A percentile compares a stretch with the other conserved stretches of the same genome.
Conservation (phyloP, 2,797 vertebrate genomes). For the Rhincodon typus region DNA sequence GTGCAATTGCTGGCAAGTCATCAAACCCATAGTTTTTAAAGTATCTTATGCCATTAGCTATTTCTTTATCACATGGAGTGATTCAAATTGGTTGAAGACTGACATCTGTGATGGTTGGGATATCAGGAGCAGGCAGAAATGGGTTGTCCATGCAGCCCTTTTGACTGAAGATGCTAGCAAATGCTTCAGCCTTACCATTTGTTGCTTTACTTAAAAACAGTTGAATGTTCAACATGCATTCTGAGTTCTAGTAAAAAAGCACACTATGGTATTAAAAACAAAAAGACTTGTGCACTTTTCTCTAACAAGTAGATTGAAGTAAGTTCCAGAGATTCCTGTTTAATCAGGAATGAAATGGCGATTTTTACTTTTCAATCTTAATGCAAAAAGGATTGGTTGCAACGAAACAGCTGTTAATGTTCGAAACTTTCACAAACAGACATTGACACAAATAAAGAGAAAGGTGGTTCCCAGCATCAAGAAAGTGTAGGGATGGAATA, state of each 20-base stretch:
- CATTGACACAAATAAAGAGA: neutral
- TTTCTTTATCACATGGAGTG: no score
- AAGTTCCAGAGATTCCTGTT: neutral
- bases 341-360: neutral
- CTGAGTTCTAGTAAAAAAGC: neutral
- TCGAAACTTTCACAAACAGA: neutral
- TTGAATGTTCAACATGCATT: neutral
- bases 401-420: neutral
- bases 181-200: neutral
- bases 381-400: neutral
- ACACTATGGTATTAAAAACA: neutral
- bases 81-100: no score
- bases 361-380: neutral
- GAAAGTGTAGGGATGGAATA: neutral
- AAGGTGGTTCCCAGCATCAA: neutral
- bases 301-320: neutral
- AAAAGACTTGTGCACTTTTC: neutral
- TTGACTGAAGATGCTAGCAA: no score
- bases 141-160: no score
- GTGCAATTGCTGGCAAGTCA: no score
- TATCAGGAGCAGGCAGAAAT: no score
- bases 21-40: no score
- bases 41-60: no score
- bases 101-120: no score
- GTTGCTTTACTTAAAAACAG: neutral